Evolutionary conservation across 92 coral and sea anemone genomes (phyloP).

Genomic region (Plumapathes pennacea): DNA sequence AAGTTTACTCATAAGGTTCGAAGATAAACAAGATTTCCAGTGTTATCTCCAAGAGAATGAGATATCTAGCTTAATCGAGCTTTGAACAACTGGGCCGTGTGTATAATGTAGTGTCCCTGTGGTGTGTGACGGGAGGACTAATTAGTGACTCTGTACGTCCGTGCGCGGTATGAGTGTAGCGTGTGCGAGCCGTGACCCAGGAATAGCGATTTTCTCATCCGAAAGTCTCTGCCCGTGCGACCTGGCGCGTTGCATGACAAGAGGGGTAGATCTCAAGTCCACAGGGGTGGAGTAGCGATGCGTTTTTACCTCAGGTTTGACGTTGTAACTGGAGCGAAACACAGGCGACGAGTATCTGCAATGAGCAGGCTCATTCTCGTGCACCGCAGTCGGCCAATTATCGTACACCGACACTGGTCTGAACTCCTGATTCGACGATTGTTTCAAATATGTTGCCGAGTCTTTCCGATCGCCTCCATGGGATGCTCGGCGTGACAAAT

Average conservation of each 20-base stretch:
- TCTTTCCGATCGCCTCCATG: constrained; percentile 61
- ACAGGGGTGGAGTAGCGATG: constrained; percentile 52
- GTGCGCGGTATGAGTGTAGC: constrained; percentile 18
- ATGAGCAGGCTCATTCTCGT: constrained; percentile 71
- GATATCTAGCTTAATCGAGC: too few species aligned
- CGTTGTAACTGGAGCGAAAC: constrained; percentile 28
- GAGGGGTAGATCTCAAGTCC: constrained; percentile 25
- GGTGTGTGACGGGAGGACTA: too few species aligned
- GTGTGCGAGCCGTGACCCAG: constrained; percentile 68
- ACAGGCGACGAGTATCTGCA: constrained; percentile 82
- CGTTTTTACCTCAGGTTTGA: constrained; percentile 34
- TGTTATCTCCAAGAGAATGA: too few species aligned
- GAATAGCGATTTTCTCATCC: constrained; percentile 51
- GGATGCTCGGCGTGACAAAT: constrained; percentile 83
- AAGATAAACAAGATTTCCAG: too few species aligned
- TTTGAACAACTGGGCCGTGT: too few species aligned
- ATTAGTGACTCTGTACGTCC: too few species aligned
- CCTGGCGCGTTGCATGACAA: constrained; percentile 27
- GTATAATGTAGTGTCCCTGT: too few species aligned
- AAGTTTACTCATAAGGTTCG: too few species aligned
- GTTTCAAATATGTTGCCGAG: constrained; percentile 7
- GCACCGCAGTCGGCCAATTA: constrained; percentile 73
- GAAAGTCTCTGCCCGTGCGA: constrained; percentile 37
- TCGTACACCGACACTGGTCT: constrained; percentile 84
- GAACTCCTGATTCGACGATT: constrained; percentile 31